Conservation (phyloP, 2,888 invertebrate species). For the Biston stratarius region DNA sequence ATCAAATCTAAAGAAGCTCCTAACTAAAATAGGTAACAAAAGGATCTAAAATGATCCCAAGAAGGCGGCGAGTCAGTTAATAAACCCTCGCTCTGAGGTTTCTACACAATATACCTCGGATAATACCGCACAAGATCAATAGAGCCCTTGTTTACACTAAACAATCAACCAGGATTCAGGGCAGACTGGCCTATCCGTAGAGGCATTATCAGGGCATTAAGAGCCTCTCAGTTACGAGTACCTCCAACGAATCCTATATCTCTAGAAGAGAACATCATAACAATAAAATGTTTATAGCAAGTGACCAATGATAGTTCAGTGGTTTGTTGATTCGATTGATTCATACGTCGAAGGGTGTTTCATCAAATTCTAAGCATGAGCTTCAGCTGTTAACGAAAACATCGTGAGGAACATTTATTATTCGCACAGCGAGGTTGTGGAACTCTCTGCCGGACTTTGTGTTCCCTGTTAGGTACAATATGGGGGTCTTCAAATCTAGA, state of each 20-base stretch:
- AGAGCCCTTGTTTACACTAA: constrained; percentile 36
- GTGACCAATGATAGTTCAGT: too few species aligned
- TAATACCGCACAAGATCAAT: constrained; percentile 35
- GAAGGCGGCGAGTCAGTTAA: constrained; percentile 13
- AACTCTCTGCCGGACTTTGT: too few species aligned
- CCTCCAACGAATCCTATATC: background rate
- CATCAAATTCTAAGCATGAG: too few species aligned
- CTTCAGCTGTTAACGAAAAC: too few species aligned
- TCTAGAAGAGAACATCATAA: too few species aligned
- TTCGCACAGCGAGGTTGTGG: too few species aligned
- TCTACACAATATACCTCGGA: constrained; percentile 28
- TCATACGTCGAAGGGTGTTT: too few species aligned
- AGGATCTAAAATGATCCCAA: background rate
- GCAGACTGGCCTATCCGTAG: constrained; percentile 25
- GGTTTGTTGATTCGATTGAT: too few species aligned
- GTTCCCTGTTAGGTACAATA: too few species aligned
- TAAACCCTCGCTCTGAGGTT: constrained; percentile 6
- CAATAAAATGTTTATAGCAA: too few species aligned
- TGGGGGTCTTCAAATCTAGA: too few species aligned
- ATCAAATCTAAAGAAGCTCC: background rate
- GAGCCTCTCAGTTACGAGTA: constrained; percentile 29
- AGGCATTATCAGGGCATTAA: constrained; percentile 31
- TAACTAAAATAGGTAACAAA: background rate
- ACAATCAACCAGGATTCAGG: constrained; percentile 32
- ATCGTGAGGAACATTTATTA: too few species aligned